phyloP scores from a whole-genome alignment of 92 coral and sea anemone genomes.

The Phenganax marumi region DNA sequence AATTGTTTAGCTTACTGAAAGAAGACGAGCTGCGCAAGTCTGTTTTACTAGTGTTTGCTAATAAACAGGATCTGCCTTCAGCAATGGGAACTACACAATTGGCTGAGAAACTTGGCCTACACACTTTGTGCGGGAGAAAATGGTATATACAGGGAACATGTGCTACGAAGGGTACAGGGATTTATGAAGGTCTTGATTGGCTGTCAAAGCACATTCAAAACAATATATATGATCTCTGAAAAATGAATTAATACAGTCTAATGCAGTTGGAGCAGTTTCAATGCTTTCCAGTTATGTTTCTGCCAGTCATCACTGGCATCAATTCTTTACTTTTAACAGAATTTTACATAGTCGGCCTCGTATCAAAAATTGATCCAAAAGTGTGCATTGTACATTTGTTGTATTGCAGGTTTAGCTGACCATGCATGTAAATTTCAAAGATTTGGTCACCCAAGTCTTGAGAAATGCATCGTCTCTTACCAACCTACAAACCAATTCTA shows the following conservation, averaged over 20 bases:
- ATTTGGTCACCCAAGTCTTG: too few relatives aligned
- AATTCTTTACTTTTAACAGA: not conserved
- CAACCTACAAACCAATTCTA: too few relatives aligned
- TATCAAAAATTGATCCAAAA: not conserved
- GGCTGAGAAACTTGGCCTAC: constrained; percentile 82
- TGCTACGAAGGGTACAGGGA: constrained; percentile 90
- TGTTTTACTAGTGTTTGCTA: constrained; percentile 88
- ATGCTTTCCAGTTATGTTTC: not conserved
- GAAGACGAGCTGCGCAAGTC: constrained; percentile 94
- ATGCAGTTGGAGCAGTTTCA: not conserved
- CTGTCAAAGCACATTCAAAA: constrained; percentile 80
- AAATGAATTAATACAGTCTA: not conserved
- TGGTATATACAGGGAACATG: constrained; percentile 96
- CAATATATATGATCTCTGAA: constrained; percentile 32
- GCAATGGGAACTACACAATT: constrained; percentile 84
- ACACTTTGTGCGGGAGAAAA: constrained; percentile 74
- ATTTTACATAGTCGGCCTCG: too few relatives aligned
- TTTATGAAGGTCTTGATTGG: constrained; percentile 97
- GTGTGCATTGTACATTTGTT: not conserved
- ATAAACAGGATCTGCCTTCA: constrained; percentile 87
- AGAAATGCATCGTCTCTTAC: too few relatives aligned
- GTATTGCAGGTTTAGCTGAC: not conserved
- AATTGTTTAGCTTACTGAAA: constrained; percentile 74
- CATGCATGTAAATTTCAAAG: too few relatives aligned
- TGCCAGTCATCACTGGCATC: not conserved